Evolutionary conservation across 1,140 invertebrate species (phyloP), one percentile per base, ranked within the genome.

Genomic region (Drosophila neocordata): DNA sequence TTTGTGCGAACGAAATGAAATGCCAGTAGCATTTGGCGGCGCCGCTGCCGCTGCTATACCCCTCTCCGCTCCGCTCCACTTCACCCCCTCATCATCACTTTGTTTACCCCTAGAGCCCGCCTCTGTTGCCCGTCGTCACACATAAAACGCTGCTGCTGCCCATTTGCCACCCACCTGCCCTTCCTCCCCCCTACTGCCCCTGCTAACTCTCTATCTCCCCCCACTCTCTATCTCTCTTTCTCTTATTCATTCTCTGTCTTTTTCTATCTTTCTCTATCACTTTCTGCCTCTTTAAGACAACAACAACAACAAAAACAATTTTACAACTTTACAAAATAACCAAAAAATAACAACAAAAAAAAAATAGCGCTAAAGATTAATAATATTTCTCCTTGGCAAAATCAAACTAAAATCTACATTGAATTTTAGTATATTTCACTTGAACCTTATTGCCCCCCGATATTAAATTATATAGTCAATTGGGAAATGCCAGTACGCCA

Each of bases 21-120:
- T 87, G 83, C 83, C 79, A 87, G 83, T 88, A 87, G 83, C 85
- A 87, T 79, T 87, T 83, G 79, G 69, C 79, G 71, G 79, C 79
- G 78, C 51, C 77, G 73, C 65, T 70, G 73, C 65, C 69, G 64
- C 58, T 69, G 65, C 68, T 62, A 12, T 22, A n/a, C 24, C 62
- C 20, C 51, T 27, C 63, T 27, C 15, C 69, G 13, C 48, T 24
- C 18, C 11, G 34, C 20, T 12, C 55, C n/a, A 22, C 20, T 12
- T 12, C 44, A 11, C 31, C 48, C 0, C 44, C 1, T 24, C 34
- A 7, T 22, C 48, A 4, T 31, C 60, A 8, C 44, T 13, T 27
- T 22, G 52, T 53, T 22, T 12, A 57, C 27, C 34, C 24, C 51
- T 20, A 53, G 51, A 35, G 22, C 65, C 27, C 52, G 75, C 67